A percentile compares a stretch with the other conserved stretches of the same genome.
phyloP scores from a whole-genome alignment of 2,113 vertebrate genomes.

The Charina bottae region DNA sequence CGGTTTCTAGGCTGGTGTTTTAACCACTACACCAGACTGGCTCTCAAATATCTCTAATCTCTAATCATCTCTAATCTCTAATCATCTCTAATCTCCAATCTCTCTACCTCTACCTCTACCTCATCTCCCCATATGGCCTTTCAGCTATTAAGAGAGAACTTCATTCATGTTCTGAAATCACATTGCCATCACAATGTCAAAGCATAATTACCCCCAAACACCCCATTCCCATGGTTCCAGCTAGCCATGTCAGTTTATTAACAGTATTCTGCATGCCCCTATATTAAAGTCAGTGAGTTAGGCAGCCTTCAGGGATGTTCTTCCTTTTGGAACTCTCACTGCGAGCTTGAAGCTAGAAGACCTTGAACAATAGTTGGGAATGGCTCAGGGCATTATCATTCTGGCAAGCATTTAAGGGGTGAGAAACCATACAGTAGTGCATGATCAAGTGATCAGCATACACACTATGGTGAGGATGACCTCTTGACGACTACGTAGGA shows the following conservation, averaged over 20 bases:
- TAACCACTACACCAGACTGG: too few relatives aligned
- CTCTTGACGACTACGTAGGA: too few relatives aligned
- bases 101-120: too few relatives aligned
- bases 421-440: background rate
- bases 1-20: too few relatives aligned
- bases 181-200: background rate
- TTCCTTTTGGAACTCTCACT: background rate
- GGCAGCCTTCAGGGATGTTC: background rate
- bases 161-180: background rate
- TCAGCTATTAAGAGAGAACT: conserved; percentile 7
- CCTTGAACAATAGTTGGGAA: background rate
- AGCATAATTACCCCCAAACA: background rate
- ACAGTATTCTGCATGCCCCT: background rate
- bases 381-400: background rate
- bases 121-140: background rate
- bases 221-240: too few relatives aligned
- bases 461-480: background rate
- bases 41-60: too few relatives aligned
- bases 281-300: background rate
- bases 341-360: background rate
- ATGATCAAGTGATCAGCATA: background rate
- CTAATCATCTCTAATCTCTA: too few relatives aligned
- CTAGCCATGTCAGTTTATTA: background rate
- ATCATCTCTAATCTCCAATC: too few relatives aligned
- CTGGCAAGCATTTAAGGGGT: background rate